Evolutionary conservation across 2,888 invertebrate species (phyloP).

Genomic region (Elysia crispata): DNA sequence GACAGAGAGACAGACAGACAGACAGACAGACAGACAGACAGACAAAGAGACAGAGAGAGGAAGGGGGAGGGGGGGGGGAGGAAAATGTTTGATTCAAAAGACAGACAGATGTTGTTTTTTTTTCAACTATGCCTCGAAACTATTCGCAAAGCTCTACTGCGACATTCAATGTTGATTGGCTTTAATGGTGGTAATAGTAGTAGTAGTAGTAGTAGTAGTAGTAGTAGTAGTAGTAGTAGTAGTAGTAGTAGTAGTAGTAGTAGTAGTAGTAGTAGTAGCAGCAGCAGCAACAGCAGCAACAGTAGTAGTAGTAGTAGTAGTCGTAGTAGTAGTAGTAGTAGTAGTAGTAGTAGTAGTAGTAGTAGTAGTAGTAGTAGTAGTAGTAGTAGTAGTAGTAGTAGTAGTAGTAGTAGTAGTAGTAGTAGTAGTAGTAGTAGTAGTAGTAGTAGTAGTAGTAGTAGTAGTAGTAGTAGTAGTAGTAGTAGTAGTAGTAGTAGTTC

Average conservation of each 20-base stretch:
- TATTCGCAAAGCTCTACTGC: too few species aligned
- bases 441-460: constrained; percentile 4
- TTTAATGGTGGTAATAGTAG: not conserved
- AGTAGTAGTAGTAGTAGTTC: too few species aligned
- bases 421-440: constrained; percentile 9
- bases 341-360: constrained; percentile 3
- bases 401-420: constrained; percentile 9
- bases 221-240: constrained; percentile 9
- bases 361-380: constrained; percentile 4
- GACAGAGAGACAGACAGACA: too few species aligned
- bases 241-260: constrained; percentile 9
- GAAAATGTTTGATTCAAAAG: too few species aligned
- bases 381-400: constrained; percentile 9
- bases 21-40: too few species aligned
- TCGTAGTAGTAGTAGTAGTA: too few species aligned
- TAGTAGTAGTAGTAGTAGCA: constrained; percentile 1
- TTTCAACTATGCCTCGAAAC: too few species aligned
- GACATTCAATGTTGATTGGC: too few species aligned
- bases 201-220: constrained; percentile 9
- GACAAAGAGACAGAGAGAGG: too few species aligned
- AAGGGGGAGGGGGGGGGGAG: too few species aligned
- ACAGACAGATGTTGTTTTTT: too few species aligned
- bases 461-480: not conserved
- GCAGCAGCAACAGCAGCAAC: not conserved
- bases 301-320: too few species aligned